These are phyloP conservation scores for Accipiter virgatus DNA, from an alignment of 2,113 vertebrate species.

Conservation along the genomic window DNA sequence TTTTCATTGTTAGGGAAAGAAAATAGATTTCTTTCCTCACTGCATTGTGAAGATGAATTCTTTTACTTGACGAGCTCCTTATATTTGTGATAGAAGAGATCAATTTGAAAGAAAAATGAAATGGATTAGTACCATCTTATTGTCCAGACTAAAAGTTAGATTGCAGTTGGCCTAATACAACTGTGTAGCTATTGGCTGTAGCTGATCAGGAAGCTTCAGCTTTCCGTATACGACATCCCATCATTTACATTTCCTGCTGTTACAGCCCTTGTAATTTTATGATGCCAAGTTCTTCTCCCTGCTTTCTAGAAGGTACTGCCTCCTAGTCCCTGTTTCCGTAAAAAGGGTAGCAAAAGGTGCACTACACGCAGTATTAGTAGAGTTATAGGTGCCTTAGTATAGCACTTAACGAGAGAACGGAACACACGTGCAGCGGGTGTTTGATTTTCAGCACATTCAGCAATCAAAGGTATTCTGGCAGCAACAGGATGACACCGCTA, in stretches of 20 bases:
- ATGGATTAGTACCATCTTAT: background rate
- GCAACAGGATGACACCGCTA: background rate
- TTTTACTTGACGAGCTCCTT: background rate
- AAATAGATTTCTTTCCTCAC: background rate
- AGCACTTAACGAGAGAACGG: background rate
- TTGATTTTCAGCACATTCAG: background rate
- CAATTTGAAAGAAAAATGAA: background rate
- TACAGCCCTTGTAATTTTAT: background rate
- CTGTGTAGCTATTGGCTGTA: background rate
- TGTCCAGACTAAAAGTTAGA: background rate
- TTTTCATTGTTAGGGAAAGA: background rate
- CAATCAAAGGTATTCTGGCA: background rate
- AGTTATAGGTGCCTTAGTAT: background rate
- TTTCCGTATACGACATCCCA: background rate
- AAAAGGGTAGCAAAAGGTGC: background rate
- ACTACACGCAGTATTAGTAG: rapidly evolving
- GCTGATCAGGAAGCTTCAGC: background rate
- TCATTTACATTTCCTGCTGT: background rate
- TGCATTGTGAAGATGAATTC: background rate
- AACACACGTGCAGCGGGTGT: rapidly evolving
- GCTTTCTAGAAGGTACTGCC: background rate
- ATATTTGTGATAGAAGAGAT: background rate
- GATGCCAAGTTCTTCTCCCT: background rate
- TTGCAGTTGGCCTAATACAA: background rate
- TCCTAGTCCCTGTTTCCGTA: background rate